Percentiles rank a stretch among this genome's conserved stretches.
phyloP scores from a whole-genome alignment of 1,140 invertebrate genomes.

The Drosophila bocki region DNA sequence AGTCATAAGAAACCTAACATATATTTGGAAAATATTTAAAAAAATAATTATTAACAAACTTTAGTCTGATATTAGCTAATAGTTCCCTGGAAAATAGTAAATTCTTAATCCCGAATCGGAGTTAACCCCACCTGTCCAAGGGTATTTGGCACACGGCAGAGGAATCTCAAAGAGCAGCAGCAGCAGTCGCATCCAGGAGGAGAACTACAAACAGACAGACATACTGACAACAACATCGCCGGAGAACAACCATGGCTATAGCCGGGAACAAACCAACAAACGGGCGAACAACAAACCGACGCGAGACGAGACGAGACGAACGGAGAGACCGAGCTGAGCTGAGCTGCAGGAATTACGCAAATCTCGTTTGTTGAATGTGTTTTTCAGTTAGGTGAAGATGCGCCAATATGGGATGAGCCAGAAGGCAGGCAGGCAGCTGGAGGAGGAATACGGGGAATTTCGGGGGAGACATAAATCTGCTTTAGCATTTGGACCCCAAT shows the following conservation, averaged over 20 bases:
- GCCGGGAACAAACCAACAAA: constrained; percentile 25
- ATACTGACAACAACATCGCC: constrained; percentile 33
- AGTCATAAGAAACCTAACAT: background rate
- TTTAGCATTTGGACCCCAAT: constrained; percentile 67
- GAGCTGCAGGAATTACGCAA: constrained; percentile 83
- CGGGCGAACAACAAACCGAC: constrained; percentile 47
- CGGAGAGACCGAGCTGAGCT: constrained; percentile 53
- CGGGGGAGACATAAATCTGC: constrained; percentile 73
- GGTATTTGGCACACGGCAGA: constrained; percentile 29
- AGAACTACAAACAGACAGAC: constrained; percentile 15
- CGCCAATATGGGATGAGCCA: constrained; percentile 61
- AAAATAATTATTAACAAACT: background rate
- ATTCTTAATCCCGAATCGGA: background rate
- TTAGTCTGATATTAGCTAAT: background rate
- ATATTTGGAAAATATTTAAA: background rate
- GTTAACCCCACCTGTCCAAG: constrained; percentile 16
- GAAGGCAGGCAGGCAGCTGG: background rate
- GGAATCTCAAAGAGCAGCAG: constrained; percentile 23
- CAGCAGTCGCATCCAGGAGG: constrained; percentile 16
- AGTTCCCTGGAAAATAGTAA: background rate
- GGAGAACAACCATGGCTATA: constrained; percentile 26
- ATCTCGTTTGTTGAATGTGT: constrained; percentile 84
- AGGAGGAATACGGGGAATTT: background rate
- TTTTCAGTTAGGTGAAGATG: constrained; percentile 82
- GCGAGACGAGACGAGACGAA: constrained; percentile 58